Evolutionary conservation across 2,888 invertebrate species (phyloP), one percentile per base, ranked within the genome.

Genomic region (Iselma pallidipennis): DNA sequence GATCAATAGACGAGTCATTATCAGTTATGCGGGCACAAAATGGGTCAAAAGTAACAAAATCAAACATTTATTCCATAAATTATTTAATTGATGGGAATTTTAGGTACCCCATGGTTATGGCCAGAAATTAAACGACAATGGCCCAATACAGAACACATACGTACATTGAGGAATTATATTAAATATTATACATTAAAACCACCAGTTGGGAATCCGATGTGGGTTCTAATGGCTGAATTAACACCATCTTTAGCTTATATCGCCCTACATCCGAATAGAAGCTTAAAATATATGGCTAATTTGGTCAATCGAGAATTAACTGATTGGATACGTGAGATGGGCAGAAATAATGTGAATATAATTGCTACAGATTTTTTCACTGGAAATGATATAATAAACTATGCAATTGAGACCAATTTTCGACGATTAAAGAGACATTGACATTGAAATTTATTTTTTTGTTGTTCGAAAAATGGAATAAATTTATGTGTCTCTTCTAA

Each of bases 281-380:
- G 86, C 2, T 76, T 89, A 14, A 80, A 88, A 33, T 79, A 82
- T 14, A 85, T 86, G 79, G 88, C 89, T 0, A 84, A 88, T 49
- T 76, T 74, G 0, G 86, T 88, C 14, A 91, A 91, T 79, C 83
- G 85, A 10, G 86, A 88, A 71, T 84, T 91, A 0, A 86, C 87
- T 0, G 79, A 82, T 9, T 88, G 90, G 81, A 84, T 91, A 4
- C 76, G 81, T 52, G 85, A 85, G 1, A 82, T 83, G 14, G 89
- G 89, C 88, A 83, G 82, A 10, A 84, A 63, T 16, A 49, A 66
- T 51, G 87, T 88, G 14, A 90, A 89, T 76, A 86, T 90, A 7
- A 83, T 90, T 2, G 85, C 89, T 2, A 84, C 88, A 19, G 90
- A 90, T 75, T 90, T 88, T 76, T 87, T 89, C 72, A 82, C 87